Percentiles rank a stretch among this genome's conserved stretches.
Evolutionary conservation across 2,888 invertebrate genomes (phyloP).

Genomic region (Scrobipalpa atriplicella): DNA sequence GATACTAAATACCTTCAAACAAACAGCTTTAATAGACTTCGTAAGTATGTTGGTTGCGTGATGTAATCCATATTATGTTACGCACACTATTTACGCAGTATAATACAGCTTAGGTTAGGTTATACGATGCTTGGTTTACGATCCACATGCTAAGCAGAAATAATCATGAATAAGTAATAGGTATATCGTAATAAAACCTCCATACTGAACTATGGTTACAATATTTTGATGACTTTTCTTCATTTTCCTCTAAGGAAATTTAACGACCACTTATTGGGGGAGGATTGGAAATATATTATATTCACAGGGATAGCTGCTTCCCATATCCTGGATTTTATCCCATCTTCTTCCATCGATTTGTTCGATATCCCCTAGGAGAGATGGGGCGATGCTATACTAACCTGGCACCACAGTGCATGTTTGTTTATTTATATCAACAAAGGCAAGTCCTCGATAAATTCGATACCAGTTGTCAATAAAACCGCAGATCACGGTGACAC

Average conservation of each 20-base stretch:
- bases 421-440: too few species aligned
- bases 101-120: background rate
- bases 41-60: background rate
- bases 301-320: too few species aligned
- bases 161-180: background rate
- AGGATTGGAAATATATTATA: too few species aligned
- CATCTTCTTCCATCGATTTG: too few species aligned
- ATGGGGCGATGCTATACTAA: too few species aligned
- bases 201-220: background rate
- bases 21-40: background rate
- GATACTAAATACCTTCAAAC: background rate
- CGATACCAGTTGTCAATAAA: background rate
- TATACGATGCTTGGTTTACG: slow-evolving; percentile 1
- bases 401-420: too few species aligned
- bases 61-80: slow-evolving; percentile 1
- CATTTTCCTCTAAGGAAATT: background rate
- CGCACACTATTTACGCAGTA: background rate
- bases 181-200: background rate
- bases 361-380: too few species aligned
- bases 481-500: slow-evolving; percentile 1
- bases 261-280: background rate
- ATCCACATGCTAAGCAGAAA: background rate
- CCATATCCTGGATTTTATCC: too few species aligned
- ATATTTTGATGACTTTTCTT: background rate
- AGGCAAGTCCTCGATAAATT: background rate